Evolutionary conservation across 2,888 invertebrate species (phyloP).

Genomic region (Gryllus longicercus): DNA sequence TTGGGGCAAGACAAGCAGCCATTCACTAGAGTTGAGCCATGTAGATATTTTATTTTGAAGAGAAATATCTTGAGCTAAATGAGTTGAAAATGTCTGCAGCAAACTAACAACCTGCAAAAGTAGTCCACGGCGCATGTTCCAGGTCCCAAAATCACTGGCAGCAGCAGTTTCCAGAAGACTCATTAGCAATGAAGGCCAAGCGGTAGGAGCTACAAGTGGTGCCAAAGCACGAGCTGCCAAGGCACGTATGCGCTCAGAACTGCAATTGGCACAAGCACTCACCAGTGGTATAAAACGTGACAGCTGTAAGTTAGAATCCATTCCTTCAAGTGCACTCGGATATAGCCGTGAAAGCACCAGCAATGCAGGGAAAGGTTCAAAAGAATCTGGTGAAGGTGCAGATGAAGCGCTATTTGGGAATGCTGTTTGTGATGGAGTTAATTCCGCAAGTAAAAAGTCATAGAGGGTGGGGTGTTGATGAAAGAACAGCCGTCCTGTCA

Average conservation of each 20-base stretch:
- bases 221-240: background rate
- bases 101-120: background rate
- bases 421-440: constrained; percentile 40
- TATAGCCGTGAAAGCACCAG: constrained; percentile 74
- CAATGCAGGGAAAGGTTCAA: constrained; percentile 52
- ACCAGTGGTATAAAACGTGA: constrained; percentile 20
- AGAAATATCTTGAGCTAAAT: background rate
- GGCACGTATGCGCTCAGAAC: background rate
- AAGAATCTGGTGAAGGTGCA: background rate
- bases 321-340: constrained; percentile 68
- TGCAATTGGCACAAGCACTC: background rate
- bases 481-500: constrained; percentile 69
- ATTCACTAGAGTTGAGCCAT: background rate
- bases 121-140: background rate
- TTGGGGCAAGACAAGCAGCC: background rate
- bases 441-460: constrained; percentile 54
- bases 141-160: background rate
- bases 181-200: background rate
- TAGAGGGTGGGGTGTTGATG: constrained; percentile 63
- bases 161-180: background rate
- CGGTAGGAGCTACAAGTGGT: background rate
- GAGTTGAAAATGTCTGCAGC: background rate
- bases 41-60: background rate
- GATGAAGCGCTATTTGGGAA: constrained; percentile 26
- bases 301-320: constrained; percentile 65